Percentiles rank a stretch among this genome's conserved stretches.
Evolutionary conservation across 1,140 invertebrate species (phyloP).

Genomic region (Brachionus koreanus): DNA sequence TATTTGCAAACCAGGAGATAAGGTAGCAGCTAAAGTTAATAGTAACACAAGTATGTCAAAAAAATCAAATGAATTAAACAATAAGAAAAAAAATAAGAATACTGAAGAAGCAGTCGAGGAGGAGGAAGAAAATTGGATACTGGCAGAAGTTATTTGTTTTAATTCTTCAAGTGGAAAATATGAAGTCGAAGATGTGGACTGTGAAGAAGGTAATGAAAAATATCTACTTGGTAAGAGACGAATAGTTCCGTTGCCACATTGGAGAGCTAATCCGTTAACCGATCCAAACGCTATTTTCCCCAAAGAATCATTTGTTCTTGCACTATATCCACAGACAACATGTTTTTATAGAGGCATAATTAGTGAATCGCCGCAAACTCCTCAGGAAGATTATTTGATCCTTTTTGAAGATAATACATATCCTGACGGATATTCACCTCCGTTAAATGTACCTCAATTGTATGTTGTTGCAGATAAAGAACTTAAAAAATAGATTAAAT

Average conservation of each 20-base stretch:
- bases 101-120: slow-evolving; percentile 51
- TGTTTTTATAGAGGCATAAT: slow-evolving; percentile 95
- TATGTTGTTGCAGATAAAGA: slow-evolving; percentile 84
- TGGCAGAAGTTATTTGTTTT: slow-evolving; percentile 88
- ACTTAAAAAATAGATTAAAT: not conserved
- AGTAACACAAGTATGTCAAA: slow-evolving; percentile 58
- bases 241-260: slow-evolving; percentile 85
- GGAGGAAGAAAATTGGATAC: slow-evolving; percentile 93
- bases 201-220: slow-evolving; percentile 75
- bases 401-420: slow-evolving; percentile 89
- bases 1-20: slow-evolving; percentile 83
- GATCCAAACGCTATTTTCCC: slow-evolving; percentile 85
- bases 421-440: slow-evolving; percentile 82
- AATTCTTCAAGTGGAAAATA: slow-evolving; percentile 80
- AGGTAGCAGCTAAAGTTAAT: slow-evolving; percentile 86
- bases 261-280: slow-evolving; percentile 90
- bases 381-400: slow-evolving; percentile 79
- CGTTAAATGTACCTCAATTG: slow-evolving; percentile 84
- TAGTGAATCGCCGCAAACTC: slow-evolving; percentile 73
- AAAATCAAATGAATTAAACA: not conserved
- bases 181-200: slow-evolving; percentile 94
- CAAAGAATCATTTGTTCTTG: slow-evolving; percentile 82
- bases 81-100: not conserved
- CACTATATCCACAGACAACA: slow-evolving; percentile 95
- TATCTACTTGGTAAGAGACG: slow-evolving; percentile 69